Evolutionary conservation across 2,797 vertebrate genomes (phyloP).

Genomic region (Sitta carolinensis): DNA sequence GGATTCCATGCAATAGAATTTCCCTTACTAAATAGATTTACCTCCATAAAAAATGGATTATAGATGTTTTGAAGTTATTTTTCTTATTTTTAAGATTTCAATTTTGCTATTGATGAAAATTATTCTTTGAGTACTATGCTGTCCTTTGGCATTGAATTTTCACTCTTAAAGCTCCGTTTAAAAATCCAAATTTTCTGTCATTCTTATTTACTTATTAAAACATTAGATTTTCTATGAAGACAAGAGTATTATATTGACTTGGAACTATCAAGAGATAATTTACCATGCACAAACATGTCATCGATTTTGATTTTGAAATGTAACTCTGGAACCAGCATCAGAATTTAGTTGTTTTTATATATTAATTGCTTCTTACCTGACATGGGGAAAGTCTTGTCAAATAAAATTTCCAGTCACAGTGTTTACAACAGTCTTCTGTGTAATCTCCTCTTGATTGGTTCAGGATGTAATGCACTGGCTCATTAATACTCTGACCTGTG

Average conservation of each 20-base stretch:
- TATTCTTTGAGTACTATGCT: neutral
- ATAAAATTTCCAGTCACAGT: slow-evolving; percentile 54
- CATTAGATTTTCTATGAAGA: neutral
- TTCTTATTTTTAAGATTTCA: neutral
- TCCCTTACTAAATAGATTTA: neutral
- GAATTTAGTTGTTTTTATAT: slow-evolving; percentile 27
- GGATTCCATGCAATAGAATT: neutral
- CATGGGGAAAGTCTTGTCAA: slow-evolving; percentile 7
- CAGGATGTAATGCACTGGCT: neutral
- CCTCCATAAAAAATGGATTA: neutral
- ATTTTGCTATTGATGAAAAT: neutral
- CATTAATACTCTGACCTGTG: slow-evolving; percentile 1
- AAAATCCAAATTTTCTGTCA: neutral
- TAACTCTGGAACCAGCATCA: neutral
- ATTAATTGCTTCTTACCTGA: slow-evolving; percentile 50
- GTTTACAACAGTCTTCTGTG: slow-evolving; percentile 29
- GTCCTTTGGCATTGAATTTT: neutral
- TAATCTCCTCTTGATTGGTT: slow-evolving; percentile 44
- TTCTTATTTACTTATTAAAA: neutral
- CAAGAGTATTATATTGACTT: neutral
- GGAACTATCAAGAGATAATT: neutral
- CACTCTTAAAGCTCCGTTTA: neutral
- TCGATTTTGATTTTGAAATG: neutral
- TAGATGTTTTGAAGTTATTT: neutral
- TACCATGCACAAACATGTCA: neutral